Evolutionary conservation across 2,797 vertebrate species (phyloP).

Genomic region (Malacoraja senta): DNA sequence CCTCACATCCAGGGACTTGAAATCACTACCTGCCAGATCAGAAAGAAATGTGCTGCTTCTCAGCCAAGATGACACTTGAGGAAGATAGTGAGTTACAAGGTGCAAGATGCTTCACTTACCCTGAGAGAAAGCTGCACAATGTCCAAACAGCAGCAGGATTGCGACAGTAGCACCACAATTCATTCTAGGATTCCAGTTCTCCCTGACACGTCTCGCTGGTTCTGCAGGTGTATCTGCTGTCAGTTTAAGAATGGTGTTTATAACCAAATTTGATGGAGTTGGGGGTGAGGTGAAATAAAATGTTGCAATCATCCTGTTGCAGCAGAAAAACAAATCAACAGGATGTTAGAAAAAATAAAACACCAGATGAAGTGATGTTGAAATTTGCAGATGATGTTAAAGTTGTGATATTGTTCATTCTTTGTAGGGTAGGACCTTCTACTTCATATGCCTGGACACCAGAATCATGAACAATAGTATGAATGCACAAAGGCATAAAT

Average conservation of each 20-base stretch:
- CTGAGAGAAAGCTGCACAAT: neutral
- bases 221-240: neutral
- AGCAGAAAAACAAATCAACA: too few species aligned
- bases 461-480: too few species aligned
- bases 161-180: neutral
- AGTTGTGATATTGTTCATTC: neutral
- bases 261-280: neutral
- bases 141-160: neutral
- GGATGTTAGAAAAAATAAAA: too few species aligned
- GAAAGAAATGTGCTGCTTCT: neutral
- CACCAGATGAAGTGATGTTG: too few species aligned
- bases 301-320: too few species aligned
- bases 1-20: neutral
- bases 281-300: too few species aligned
- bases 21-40: neutral
- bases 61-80: neutral
- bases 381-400: neutral
- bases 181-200: neutral
- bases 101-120: neutral
- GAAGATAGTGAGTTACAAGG: neutral
- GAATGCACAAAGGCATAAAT: too few species aligned
- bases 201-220: neutral
- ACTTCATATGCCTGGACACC: too few species aligned
- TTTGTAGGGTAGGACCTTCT: too few species aligned
- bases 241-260: too few species aligned